A percentile compares a stretch with the other conserved stretches of the same genome.
These are phyloP conservation scores for Drosophila parthenogenetica DNA, from an alignment of 2,888 invertebrate species.

Conservation along the genomic window DNA sequence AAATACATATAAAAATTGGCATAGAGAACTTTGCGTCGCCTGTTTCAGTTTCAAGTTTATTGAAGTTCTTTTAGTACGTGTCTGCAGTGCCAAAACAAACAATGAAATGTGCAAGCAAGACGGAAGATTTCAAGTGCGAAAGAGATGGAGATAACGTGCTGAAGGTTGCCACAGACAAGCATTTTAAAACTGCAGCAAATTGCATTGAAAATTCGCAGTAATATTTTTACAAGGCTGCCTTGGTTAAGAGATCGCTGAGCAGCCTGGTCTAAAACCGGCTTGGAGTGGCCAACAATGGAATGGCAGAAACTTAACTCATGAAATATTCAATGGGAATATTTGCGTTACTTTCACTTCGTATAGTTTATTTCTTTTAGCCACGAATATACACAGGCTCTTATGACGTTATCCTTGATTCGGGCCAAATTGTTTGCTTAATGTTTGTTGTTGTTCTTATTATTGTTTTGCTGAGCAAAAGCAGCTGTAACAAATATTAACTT, in stretches of 20 bases:
- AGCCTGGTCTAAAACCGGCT: background rate
- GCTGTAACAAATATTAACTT: conserved; percentile 18
- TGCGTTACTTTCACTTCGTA: conserved; percentile 39
- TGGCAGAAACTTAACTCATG: conserved; percentile 55
- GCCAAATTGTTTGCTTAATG: conserved; percentile 19
- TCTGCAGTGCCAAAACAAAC: conserved; percentile 64
- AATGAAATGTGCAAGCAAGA: conserved; percentile 49
- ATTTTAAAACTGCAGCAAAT: conserved; percentile 66
- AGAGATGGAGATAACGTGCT: conserved; percentile 1
- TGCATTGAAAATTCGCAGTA: conserved; percentile 56
- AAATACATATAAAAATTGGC: conserved; percentile 12
- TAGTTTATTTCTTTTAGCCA: conserved; percentile 13
- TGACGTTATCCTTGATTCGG: conserved; percentile 2
- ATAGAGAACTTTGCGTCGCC: conserved; percentile 13
- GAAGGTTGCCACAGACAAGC: conserved; percentile 17
- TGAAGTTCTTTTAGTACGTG: conserved; percentile 56
- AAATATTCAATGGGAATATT: conserved; percentile 57
- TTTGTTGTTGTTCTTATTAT: conserved; percentile 18
- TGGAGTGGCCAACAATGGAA: conserved; percentile 44
- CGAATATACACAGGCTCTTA: conserved; percentile 5
- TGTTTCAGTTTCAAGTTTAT: conserved; percentile 45
- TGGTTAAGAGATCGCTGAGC: background rate
- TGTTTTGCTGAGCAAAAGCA: background rate
- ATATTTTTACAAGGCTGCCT: conserved; percentile 31
- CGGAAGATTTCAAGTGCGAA: background rate